A percentile compares a stretch with the other conserved stretches of the same genome.
phyloP scores from a whole-genome alignment of 2,113 vertebrate species.

The Falco punctatus region DNA sequence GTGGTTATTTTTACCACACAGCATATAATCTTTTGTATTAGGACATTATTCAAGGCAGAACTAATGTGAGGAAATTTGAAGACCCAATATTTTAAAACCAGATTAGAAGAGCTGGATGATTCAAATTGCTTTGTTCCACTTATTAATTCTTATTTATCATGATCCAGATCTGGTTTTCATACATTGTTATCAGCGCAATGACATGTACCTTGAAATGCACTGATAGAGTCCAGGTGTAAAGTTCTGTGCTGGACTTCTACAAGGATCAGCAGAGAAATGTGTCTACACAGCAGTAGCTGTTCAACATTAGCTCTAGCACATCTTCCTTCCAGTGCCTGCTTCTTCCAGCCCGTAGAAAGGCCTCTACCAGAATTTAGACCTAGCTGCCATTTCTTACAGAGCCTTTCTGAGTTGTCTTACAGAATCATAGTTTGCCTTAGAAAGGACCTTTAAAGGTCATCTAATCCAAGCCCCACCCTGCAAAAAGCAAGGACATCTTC shows the following conservation, averaged over 20 bases:
- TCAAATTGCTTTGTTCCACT: neutral
- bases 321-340: neutral
- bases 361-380: neutral
- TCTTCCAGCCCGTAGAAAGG: neutral
- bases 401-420: neutral
- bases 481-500: neutral
- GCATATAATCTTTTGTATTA: neutral
- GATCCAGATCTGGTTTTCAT: neutral
- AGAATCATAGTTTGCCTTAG: too few relatives aligned
- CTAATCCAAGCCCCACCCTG: too few relatives aligned
- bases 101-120: neutral
- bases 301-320: neutral
- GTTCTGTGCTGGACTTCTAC: neutral
- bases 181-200: neutral
- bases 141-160: neutral
- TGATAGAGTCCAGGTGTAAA: neutral
- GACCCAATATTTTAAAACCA: neutral
- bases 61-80: conserved; percentile 3
- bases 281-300: neutral
- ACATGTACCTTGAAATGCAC: neutral
- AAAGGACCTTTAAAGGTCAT: too few relatives aligned
- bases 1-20: neutral
- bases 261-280: neutral
- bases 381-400: neutral
- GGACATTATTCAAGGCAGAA: neutral